Evolutionary conservation across 2,797 vertebrate genomes (phyloP), one percentile per base, ranked within the genome.

Genomic region (Crenuchus spilurus): DNA sequence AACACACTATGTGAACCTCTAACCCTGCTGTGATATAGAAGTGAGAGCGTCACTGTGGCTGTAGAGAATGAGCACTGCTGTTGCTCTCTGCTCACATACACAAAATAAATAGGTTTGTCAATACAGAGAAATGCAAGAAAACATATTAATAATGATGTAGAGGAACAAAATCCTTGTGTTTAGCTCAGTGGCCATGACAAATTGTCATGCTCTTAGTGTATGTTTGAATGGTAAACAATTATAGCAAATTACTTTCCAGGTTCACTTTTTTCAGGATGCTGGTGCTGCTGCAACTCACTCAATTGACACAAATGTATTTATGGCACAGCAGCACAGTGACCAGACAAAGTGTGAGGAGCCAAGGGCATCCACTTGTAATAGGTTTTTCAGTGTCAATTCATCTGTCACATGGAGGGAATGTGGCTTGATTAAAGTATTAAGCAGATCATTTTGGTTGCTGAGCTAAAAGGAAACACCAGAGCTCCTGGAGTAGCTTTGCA

Each of bases 311-410:
- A 18, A 58, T 57, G 61, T 9, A 26, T 33, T 62, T 61, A 49
- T 2, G 8, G 37, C 18, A 18, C 63, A 18, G 3, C 2, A 0
- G 42, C 8, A 7, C 30, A 39, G 22, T 52, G 26, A 41, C 24
- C 33, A 51, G 42, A 57, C 20, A 57, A 28, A 16, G 44, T 44
- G 4, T n/a, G 58, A 68, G 16, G 31, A 24, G 24, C 46, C 1
- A 6, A 67, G 42, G 63, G 30, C n/a, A 49, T 10, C 7, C n/a
- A 31, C 9, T 4, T 4, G 42, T 20, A 54, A 14, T 18, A 13
- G 30, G 26, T 35, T 73, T 73, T 55, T 73, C 61, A 14, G 41
- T 37, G 20, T 48, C 51, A 67, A 46, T 46, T 65, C 51, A 55
- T 60, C 54, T 39, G 61, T 26, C 51, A 57, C 7, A 31, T 49